Evolutionary conservation across 2,888 invertebrate species (phyloP).

Genomic region (Oegoconia quadripuncta): DNA sequence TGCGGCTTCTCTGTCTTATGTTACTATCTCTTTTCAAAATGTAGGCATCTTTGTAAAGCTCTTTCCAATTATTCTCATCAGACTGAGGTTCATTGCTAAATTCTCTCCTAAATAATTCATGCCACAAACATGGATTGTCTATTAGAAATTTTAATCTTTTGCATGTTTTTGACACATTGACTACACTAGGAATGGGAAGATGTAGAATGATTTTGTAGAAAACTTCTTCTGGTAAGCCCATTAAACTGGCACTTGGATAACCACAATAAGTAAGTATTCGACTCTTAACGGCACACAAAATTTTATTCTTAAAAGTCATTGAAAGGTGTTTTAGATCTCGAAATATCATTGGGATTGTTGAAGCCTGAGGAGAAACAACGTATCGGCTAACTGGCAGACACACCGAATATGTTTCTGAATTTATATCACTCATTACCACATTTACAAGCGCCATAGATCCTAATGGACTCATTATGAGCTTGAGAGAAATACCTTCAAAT

Average conservation of each 20-base stretch:
- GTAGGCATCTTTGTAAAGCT: conserved; percentile 43
- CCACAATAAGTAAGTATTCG: conserved; percentile 68
- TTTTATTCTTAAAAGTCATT: conserved; percentile 70
- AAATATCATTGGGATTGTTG: conserved; percentile 57
- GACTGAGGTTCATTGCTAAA: conserved; percentile 29
- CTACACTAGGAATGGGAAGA: conserved; percentile 42
- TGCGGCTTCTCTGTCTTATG: conserved; percentile 19
- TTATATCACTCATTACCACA: conserved; percentile 45
- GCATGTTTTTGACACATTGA: conserved; percentile 52
- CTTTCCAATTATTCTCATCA: conserved; percentile 44
- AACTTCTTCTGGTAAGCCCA: conserved; percentile 66
- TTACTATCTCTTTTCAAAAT: conserved; percentile 27
- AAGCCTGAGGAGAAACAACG: conserved; percentile 54
- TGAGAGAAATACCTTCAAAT: conserved; percentile 42
- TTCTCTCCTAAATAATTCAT: conserved; percentile 54
- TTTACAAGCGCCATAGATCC: conserved; percentile 55
- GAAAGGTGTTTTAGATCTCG: conserved; percentile 67
- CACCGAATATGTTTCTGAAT: conserved; percentile 59
- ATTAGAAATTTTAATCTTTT: conserved; percentile 42
- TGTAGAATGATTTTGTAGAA: conserved; percentile 47
- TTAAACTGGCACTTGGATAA: conserved; percentile 66
- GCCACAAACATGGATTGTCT: conserved; percentile 54
- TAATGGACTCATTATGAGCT: conserved; percentile 55
- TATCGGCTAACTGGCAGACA: conserved; percentile 60
- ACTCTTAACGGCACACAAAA: conserved; percentile 76